Evolutionary conservation across 2,797 vertebrate genomes (phyloP).

Genomic region (Spea hammondii): DNA sequence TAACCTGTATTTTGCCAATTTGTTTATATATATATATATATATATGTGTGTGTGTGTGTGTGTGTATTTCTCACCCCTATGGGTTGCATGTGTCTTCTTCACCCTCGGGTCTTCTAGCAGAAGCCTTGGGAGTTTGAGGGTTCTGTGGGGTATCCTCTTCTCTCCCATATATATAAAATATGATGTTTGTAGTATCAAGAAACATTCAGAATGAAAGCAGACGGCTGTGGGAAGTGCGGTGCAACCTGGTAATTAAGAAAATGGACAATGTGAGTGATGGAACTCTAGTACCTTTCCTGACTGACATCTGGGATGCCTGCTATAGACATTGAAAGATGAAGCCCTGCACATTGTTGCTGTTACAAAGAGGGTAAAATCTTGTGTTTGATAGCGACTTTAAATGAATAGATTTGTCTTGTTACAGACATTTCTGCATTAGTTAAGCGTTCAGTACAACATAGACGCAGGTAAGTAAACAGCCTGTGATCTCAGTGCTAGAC

Average conservation of each 20-base stretch:
- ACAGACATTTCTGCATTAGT: slow-evolving; percentile 65
- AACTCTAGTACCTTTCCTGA: too few relatives aligned
- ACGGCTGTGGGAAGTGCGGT: background rate
- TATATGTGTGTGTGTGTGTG: too few relatives aligned
- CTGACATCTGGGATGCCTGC: slow-evolving; percentile 32
- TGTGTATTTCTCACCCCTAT: too few relatives aligned
- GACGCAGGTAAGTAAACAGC: slow-evolving; percentile 89
- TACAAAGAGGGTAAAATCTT: slow-evolving; percentile 23
- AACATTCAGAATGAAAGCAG: too few relatives aligned
- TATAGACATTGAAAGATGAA: slow-evolving; percentile 29
- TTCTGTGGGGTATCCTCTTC: too few relatives aligned
- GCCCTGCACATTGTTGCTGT: slow-evolving; percentile 51
- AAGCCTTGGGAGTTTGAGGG: too few relatives aligned
- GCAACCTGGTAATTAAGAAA: slow-evolving; percentile 25
- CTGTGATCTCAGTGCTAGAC: slow-evolving; percentile 88
- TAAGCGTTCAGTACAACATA: slow-evolving; percentile 72
- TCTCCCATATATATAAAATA: too few relatives aligned
- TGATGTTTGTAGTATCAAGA: too few relatives aligned
- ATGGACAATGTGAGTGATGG: slow-evolving; percentile 14
- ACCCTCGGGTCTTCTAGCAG: too few relatives aligned
- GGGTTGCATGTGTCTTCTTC: too few relatives aligned
- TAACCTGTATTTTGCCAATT: too few relatives aligned
- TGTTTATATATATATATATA: too few relatives aligned
- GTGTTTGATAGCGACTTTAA: slow-evolving; percentile 37
- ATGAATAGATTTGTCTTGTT: slow-evolving; percentile 57